Evolutionary conservation across 35 echinoderm and acorn worm species (phyloP).

Genomic region (Ophioderma brevispina): DNA sequence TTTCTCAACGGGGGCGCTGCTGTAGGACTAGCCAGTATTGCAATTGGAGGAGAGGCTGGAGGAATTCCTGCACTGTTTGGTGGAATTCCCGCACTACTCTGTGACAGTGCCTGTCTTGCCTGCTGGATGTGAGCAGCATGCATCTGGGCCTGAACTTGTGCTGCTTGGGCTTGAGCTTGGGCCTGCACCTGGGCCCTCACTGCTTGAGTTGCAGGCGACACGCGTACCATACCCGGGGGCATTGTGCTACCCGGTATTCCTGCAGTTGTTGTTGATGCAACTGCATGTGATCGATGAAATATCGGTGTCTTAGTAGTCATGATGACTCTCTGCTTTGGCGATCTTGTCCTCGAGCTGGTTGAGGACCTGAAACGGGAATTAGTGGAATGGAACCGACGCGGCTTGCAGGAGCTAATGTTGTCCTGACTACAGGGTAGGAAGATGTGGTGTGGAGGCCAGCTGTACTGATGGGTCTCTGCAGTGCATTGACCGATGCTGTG

Average conservation of each 20-base stretch:
- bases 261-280: conserved; percentile 15
- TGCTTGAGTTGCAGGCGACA: conserved; percentile 16
- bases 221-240: conserved; percentile 13
- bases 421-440: neutral
- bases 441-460: neutral
- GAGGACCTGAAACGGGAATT: neutral
- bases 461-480: conserved; percentile 33
- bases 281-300: conserved; percentile 44
- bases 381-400: neutral
- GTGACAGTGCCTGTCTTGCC: neutral
- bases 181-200: neutral
- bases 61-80: too few species aligned
- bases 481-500: conserved; percentile 35
- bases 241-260: neutral
- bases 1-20: neutral
- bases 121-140: neutral
- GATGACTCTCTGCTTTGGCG: conserved; percentile 44
- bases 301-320: conserved; percentile 59
- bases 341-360: neutral
- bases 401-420: neutral
- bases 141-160: neutral
- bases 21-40: neutral
- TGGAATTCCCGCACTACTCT: neutral
- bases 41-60: neutral
- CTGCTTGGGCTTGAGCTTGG: neutral